These are phyloP conservation scores for Pelosia muscerda DNA, from an alignment of 2,888 invertebrate genomes.

Conservation along the genomic window DNA sequence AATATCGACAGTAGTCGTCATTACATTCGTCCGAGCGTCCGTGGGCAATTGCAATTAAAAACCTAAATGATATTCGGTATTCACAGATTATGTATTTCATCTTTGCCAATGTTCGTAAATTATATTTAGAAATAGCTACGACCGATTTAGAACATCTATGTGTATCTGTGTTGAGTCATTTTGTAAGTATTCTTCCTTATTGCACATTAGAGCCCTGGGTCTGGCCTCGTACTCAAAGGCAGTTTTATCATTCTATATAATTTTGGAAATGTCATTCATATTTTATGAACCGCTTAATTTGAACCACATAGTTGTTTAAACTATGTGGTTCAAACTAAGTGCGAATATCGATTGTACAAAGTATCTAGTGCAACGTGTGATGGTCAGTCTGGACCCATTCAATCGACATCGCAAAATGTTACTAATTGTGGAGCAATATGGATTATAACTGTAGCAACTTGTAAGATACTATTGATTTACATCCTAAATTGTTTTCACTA, in stretches of 20 bases:
- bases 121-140: not conserved
- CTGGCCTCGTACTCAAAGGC: too few relatives aligned
- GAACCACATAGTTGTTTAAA: not conserved
- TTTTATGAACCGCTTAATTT: not conserved
- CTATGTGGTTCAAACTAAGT: not conserved
- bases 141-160: too few relatives aligned
- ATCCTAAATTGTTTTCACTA: not conserved
- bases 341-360: not conserved
- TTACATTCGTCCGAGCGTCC: constrained; percentile 25
- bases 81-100: constrained; percentile 51
- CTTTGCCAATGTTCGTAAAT: constrained; percentile 11
- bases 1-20: constrained; percentile 3
- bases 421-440: too few relatives aligned
- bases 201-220: too few relatives aligned
- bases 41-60: constrained; percentile 25
- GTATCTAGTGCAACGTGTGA: too few relatives aligned
- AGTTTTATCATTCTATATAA: too few relatives aligned
- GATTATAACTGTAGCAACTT: not conserved
- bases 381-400: too few relatives aligned
- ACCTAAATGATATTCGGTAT: constrained; percentile 61
- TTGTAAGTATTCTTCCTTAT: too few relatives aligned
- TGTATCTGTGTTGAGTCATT: too few relatives aligned
- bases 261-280: too few relatives aligned
- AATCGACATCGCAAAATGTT: not conserved
- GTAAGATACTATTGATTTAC: not conserved